Evolutionary conservation across 2,113 vertebrate species (phyloP), one percentile per base, ranked within the genome.

Genomic region (Geothlypis trichas): DNA sequence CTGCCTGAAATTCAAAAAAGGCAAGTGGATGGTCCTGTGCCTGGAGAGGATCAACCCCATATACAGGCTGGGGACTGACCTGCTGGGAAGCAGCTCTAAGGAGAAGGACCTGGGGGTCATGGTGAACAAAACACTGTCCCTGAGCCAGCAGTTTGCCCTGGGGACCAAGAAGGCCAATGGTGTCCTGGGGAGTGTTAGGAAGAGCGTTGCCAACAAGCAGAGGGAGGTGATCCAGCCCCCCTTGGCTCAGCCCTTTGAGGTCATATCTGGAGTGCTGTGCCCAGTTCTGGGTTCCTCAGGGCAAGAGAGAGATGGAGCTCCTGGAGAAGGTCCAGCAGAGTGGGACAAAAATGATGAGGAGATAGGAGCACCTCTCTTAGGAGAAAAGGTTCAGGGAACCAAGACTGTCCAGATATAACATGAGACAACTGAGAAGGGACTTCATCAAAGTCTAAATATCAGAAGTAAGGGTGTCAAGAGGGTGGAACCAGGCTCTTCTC

Each of bases 131-230:
- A 52, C 68, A 3, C 16, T 61, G 46, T 15, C 30, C 23, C 12
- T 19, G n/a, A 47, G 20, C 9, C 54, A 54, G 9, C 4, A 22
- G 20, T 46, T 35, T 66, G 4, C 24, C 20, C 39, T n/a, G 22
- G 5, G 4, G 15, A 5, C 13, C 46, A 30, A n/a, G n/a, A 61
- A 68, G 37, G 20, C n/a, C 13, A 18, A 2, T 18, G 39, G 5
- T 61, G 20, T 54, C 30, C 47, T 47, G 9, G n/a, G 11, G 3
- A 61, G 5, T 30, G n/a, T 41, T 28, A 54, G 7, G 30, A 68
- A 68, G 15, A 54, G 3, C 20, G 22, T 15, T 54, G 54, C 16
- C n/a, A 54, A 4, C 3, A 46, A 28, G 6, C 20, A 0, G 0
- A 35, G 24, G 11, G 13, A 33, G 51, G 30, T 16, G 28, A 80